Conservation (phyloP, 2,113 vertebrate genomes). For the Tupaia chinensis region DNA sequence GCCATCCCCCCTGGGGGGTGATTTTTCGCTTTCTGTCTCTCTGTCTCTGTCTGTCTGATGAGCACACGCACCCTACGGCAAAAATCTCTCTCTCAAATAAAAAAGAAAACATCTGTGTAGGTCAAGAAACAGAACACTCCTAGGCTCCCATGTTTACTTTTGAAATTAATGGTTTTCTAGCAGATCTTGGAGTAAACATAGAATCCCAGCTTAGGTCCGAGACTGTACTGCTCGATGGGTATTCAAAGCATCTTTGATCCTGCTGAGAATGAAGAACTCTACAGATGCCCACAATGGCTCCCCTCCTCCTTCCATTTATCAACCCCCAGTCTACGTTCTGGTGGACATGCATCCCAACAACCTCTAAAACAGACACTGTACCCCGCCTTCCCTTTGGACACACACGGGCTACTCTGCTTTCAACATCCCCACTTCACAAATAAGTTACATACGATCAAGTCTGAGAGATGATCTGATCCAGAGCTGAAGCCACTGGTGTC, state of each 20-base stretch:
- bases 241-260: not conserved
- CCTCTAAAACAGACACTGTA: not conserved
- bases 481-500: slow-evolving; percentile 99
- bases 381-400: not conserved
- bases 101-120: not conserved
- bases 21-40: too few relatives aligned
- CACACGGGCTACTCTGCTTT: not conserved
- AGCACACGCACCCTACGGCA: too few relatives aligned
- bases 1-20: too few relatives aligned
- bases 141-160: not conserved
- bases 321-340: not conserved
- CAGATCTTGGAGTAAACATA: not conserved
- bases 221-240: not conserved
- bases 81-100: too few relatives aligned
- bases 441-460: slow-evolving; percentile 91
- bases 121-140: not conserved
- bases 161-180: not conserved
- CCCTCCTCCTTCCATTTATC: not conserved
- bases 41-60: too few relatives aligned
- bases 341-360: not conserved
- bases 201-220: not conserved
- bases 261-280: not conserved
- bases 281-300: not conserved
- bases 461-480: slow-evolving; percentile 97
- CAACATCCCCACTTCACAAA: not conserved